A percentile compares a stretch with the other conserved stretches of the same genome.
phyloP scores from a whole-genome alignment of 2,113 vertebrate genomes.

The Ophthalmolycus amberensis region DNA sequence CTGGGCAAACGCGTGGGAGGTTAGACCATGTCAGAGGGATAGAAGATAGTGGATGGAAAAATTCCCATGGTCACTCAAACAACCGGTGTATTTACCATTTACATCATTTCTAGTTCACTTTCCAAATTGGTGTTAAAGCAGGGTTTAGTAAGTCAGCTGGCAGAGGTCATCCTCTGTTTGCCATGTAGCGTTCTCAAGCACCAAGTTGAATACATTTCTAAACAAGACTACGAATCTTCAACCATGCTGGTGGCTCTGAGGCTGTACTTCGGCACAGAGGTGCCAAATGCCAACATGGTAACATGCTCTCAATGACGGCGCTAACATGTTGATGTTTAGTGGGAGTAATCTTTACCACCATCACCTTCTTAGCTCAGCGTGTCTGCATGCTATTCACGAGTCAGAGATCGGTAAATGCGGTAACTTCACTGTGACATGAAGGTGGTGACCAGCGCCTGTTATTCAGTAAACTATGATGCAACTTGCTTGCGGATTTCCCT shows the following conservation, averaged over 20 bases:
- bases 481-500: constrained; percentile 7
- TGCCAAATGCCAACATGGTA: not conserved
- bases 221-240: not conserved
- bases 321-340: not conserved
- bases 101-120: not conserved
- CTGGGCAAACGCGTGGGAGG: constrained; percentile 1
- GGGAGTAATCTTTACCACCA: not conserved
- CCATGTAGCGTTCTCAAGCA: not conserved
- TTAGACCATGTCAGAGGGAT: not conserved
- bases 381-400: not conserved
- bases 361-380: not conserved
- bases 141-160: not conserved
- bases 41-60: constrained; percentile 7
- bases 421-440: not conserved
- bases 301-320: not conserved
- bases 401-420: not conserved
- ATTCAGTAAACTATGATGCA: not conserved
- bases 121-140: not conserved
- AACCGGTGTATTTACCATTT: not conserved
- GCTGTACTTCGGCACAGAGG: not conserved
- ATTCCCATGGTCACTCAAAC: not conserved
- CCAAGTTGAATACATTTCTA: not conserved
- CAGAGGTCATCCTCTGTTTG: not conserved
- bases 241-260: not conserved
- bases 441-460: not conserved